Evolutionary conservation across 2,888 invertebrate species (phyloP), one percentile per base, ranked within the genome.

Genomic region (Hypselothyrea guttata): DNA sequence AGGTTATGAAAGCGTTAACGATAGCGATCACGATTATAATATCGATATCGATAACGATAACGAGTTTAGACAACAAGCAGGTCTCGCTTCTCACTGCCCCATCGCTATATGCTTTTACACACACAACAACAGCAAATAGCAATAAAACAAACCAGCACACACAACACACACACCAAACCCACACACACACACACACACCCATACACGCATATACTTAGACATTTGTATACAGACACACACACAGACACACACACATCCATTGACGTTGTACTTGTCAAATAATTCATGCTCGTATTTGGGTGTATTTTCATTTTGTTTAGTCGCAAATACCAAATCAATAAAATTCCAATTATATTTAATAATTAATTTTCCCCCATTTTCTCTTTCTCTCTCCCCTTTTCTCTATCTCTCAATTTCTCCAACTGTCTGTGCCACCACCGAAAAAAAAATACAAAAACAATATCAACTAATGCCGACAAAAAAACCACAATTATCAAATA

Each of bases 251-350:
- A 22, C 22, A 22, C 22, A 22, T 33, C 68, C 74, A 76, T 83
- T 70, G 83, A 76, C 81, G 81, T 81, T 79, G 81, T 81, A 70
- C 61, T 83, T 83, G 79, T 79, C 73, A 67, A 79, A 75, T 83
- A 77, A 75, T 83, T 83, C 81, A 81, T 82, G 81, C 84, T 81
- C 84, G 82, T 85, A 68, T 71, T 82, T 79, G 71, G 76, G 77
- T 84, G 78, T 81, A 71, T 68, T 75, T 69, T 79, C 75, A 78
- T 77, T 73, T 73, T 74, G 75, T 85, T 77, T 86, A 84, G 77
- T 82, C 85, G 81, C 81, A 76, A 77, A 71, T 66, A 82, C 54
- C 66, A 62, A 86, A 87, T 87, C 84, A 64, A 84, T 86, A 86
- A 68, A 70, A 74, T 70, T 73, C 62, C 79, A 84, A 81, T 83